Percentiles rank a stretch among this genome's conserved stretches.
phyloP scores from a whole-genome alignment of 2,113 vertebrate species.

The Crypturellus undulatus region DNA sequence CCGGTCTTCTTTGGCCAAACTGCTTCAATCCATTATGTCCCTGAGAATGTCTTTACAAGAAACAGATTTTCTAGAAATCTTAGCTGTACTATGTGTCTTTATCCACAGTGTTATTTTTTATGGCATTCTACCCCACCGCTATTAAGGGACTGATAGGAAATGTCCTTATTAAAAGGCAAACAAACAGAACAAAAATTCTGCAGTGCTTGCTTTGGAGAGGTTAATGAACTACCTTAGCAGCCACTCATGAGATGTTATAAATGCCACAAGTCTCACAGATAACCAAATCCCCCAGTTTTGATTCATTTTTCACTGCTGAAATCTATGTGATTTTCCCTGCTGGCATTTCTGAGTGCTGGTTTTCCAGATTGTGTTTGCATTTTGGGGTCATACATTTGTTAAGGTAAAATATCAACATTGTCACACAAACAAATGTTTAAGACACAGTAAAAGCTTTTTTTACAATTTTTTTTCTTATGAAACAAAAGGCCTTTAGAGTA shows the following conservation, averaged over 20 bases:
- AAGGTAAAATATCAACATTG: neutral
- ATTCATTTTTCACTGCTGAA: neutral
- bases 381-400: neutral
- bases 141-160: neutral
- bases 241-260: neutral
- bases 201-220: neutral
- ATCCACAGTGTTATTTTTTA: neutral
- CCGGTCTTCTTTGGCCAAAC: neutral
- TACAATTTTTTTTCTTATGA: neutral
- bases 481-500: neutral
- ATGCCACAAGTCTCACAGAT: neutral
- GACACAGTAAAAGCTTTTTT: neutral
- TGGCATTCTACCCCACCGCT: neutral
- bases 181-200: neutral
- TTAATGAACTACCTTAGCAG: neutral
- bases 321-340: neutral
- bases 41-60: neutral
- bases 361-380: neutral
- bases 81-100: neutral
- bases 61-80: neutral
- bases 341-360: neutral
- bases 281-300: fast-evolving
- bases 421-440: neutral
- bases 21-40: neutral
- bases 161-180: neutral